Percentiles rank a stretch among this genome's conserved stretches.
Conservation (phyloP, 2,888 invertebrate species). For the Agonopterix alstromeriana region DNA sequence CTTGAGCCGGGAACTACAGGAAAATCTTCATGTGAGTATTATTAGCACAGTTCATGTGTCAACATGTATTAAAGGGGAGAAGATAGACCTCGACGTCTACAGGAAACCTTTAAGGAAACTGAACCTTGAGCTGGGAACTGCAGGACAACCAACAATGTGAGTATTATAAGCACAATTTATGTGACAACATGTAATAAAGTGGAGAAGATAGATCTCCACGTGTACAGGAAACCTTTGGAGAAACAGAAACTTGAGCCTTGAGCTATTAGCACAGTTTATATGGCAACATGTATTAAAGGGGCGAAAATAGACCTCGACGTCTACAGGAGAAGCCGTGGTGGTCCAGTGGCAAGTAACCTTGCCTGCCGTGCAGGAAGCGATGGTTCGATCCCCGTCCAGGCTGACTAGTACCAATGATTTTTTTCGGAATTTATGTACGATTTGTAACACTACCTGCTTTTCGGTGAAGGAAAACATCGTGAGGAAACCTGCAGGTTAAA, state of each 20-base stretch:
- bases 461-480: too few species aligned
- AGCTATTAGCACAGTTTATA: too few species aligned
- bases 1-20: conserved; percentile 57
- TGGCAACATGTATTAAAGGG: conserved; percentile 17
- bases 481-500: too few species aligned
- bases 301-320: conserved; percentile 46
- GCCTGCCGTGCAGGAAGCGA: too few species aligned
- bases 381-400: too few species aligned
- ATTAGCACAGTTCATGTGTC: conserved; percentile 16
- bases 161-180: conserved; percentile 5
- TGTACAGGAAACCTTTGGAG: conserved; percentile 55
- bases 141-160: conserved; percentile 58
- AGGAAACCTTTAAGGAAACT: conserved; percentile 53
- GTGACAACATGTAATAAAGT: conserved; percentile 19
- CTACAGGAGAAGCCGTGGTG: too few species aligned
- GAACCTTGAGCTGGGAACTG: conserved; percentile 51
- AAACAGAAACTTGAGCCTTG: conserved; percentile 53
- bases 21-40: conserved; percentile 47
- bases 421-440: too few species aligned
- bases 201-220: conserved; percentile 40
- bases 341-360: too few species aligned
- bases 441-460: too few species aligned
- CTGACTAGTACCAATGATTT: too few species aligned
- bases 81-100: conserved; percentile 47
- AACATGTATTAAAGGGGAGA: conserved; percentile 40